A percentile compares a stretch with the other conserved stretches of the same genome.
phyloP scores from a whole-genome alignment of 1,140 invertebrate species.

The Drosophila punjabiensis region DNA sequence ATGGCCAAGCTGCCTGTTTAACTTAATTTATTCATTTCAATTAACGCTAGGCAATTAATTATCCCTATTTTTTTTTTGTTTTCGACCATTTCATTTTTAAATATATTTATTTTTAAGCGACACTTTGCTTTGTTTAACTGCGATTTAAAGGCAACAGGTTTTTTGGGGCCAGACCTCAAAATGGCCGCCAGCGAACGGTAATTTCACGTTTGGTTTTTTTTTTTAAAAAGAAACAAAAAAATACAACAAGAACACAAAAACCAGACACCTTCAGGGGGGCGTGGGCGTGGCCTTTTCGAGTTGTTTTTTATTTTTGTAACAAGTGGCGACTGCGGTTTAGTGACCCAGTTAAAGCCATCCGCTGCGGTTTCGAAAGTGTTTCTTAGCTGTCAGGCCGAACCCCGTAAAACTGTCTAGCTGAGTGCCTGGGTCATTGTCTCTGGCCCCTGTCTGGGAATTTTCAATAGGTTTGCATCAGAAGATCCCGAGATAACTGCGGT shows the following conservation, averaged over 20 bases:
- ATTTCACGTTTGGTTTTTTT: conserved; percentile 27
- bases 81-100: conserved; percentile 43
- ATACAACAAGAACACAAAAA: conserved; percentile 1
- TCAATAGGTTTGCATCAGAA: background rate
- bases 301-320: background rate
- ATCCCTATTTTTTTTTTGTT: conserved; percentile 17
- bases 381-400: conserved; percentile 16
- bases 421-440: conserved; percentile 16
- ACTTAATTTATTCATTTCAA: conserved; percentile 52
- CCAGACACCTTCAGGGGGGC: conserved; percentile 34
- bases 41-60: conserved; percentile 52
- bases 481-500: conserved; percentile 17
- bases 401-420: conserved; percentile 4
- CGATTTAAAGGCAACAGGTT: conserved; percentile 38
- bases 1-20: conserved; percentile 41
- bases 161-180: conserved; percentile 19
- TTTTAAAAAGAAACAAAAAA: background rate
- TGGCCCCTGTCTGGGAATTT: conserved; percentile 3
- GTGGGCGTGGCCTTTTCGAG: conserved; percentile 38
- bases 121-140: conserved; percentile 15
- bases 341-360: conserved; percentile 42
- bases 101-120: conserved; percentile 67
- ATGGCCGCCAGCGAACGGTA: conserved; percentile 29
- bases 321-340: conserved; percentile 42
- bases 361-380: conserved; percentile 49